Evolutionary conservation across 2,113 vertebrate species (phyloP).

Genomic region (Python bivittatus): DNA sequence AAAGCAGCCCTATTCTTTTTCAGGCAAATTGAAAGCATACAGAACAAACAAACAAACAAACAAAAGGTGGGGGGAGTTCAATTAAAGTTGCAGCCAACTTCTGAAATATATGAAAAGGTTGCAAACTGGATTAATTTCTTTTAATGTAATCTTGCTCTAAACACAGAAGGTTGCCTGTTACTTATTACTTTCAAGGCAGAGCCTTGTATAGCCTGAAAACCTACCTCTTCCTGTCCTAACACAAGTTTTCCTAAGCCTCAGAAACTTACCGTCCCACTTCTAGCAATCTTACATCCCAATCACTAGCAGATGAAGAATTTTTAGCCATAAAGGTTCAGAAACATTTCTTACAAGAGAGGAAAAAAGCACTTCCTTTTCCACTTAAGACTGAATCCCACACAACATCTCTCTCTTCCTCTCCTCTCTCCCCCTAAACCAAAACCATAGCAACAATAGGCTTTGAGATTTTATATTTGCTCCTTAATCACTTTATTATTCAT

Average conservation of each 20-base stretch:
- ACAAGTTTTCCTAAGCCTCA: not conserved
- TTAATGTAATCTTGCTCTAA: not conserved
- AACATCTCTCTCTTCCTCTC: not conserved
- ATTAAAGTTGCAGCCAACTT: not conserved
- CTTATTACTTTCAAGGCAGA: not conserved
- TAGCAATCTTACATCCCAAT: slow-evolving; percentile 38
- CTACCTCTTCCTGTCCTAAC: not conserved
- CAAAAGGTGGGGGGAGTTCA: not conserved
- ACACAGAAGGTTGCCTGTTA: slow-evolving; percentile 20
- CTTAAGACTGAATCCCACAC: slow-evolving; percentile 34
- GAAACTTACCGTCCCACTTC: not conserved
- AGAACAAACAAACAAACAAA: slow-evolving; percentile 1
- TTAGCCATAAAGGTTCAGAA: slow-evolving; percentile 43
- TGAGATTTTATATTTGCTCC: slow-evolving; percentile 44
- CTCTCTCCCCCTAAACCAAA: not conserved
- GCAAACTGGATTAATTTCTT: not conserved
- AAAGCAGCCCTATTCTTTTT: slow-evolving; percentile 10
- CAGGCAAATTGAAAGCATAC: slow-evolving; percentile 43
- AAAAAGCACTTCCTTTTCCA: slow-evolving; percentile 31
- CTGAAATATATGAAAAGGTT: not conserved
- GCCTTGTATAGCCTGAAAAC: not conserved
- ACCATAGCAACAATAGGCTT: slow-evolving; percentile 40
- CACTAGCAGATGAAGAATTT: slow-evolving; percentile 54
- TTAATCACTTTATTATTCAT: slow-evolving; percentile 54
- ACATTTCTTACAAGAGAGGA: slow-evolving; percentile 26